phyloP scores from a whole-genome alignment of 1,140 invertebrate genomes.

The Drosophila ambigua region DNA sequence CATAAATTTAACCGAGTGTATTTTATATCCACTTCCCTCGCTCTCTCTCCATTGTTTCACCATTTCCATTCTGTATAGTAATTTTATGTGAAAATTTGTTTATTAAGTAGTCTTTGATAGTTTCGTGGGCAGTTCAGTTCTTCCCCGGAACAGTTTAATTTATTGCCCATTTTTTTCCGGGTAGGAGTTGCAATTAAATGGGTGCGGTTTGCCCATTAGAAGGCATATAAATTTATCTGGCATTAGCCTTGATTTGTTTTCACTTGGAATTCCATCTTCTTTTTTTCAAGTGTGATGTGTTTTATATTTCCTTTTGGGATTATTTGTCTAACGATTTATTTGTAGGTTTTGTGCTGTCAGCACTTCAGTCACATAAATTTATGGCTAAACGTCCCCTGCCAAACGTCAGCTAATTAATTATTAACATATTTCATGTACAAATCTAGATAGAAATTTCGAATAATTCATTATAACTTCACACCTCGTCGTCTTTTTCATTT shows the following conservation, averaged over 20 bases:
- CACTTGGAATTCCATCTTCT: constrained; percentile 35
- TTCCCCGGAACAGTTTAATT: constrained; percentile 48
- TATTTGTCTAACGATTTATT: constrained; percentile 27
- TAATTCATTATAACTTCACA: constrained; percentile 59
- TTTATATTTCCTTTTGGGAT: not conserved
- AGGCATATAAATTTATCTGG: constrained; percentile 56
- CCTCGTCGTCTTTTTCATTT: constrained; percentile 21
- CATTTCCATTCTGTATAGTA: constrained; percentile 51
- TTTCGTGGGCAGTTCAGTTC: constrained; percentile 42
- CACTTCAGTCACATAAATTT: constrained; percentile 22
- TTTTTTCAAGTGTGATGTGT: constrained; percentile 4
- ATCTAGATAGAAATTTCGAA: constrained; percentile 62
- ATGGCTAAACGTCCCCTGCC: not conserved
- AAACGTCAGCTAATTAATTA: constrained; percentile 66
- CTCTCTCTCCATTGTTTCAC: constrained; percentile 32
- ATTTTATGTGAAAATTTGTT: constrained; percentile 83
- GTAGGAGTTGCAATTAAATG: constrained; percentile 74
- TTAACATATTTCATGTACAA: constrained; percentile 74
- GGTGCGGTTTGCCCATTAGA: constrained; percentile 72
- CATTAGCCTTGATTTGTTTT: constrained; percentile 77
- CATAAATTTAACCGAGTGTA: constrained; percentile 78
- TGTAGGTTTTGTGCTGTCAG: constrained; percentile 48
- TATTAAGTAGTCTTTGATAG: constrained; percentile 77
- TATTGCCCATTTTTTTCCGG: constrained; percentile 76
- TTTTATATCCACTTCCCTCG: constrained; percentile 32